Base-by-base conservation (phyloP, 2,888 invertebrate species). In the Aelia acuminata region DNA sequence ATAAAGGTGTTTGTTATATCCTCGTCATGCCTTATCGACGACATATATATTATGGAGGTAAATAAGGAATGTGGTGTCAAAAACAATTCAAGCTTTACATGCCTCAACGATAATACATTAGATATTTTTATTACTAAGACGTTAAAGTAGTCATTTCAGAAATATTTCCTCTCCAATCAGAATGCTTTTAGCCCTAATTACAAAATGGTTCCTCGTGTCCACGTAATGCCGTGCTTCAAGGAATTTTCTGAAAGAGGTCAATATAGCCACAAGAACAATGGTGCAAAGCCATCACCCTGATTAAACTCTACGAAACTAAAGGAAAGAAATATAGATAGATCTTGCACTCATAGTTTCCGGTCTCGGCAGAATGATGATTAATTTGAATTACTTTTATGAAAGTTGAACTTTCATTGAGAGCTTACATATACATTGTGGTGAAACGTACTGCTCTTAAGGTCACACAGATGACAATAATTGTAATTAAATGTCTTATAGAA, bases 161-260 rank as follows among this genome's bases (percentile, higher is more conserved):
- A 48, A 87, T 87, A 26, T 47, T 43, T 87, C 70, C n/a, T 48
- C 31, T 63, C 39, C 26, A 63, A 43, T 47, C 26, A 87, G 63
- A 87, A 87, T 87, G 87, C 87, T 87, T 87, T 87, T 87, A 87
- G 87, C 87, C 47, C 87, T 87, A 87, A 87, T 87, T 70, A 87
- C 63, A 26, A 31, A 70, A 63, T 48, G 48, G 22, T 70, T 70
- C 43, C 70, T 70, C 57, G 47, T 35, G 15, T n/a, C n/a, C 50
- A 50, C 35, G 85, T 80, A 39, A 85, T 87, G n/a, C 63, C 87
- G 87, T 87, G 87, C 57, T 70, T 53, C 70, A 47, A 47, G 87
- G 70, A 87, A 87, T 87, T 87, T 87, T 70, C 87, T 70, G 48
- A 87, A 87, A 47, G 63, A 48, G 87, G 87, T 70, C 87, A 70